Evolutionary conservation across 1,140 invertebrate genomes (phyloP).

Genomic region (Helicoverpa armigera): DNA sequence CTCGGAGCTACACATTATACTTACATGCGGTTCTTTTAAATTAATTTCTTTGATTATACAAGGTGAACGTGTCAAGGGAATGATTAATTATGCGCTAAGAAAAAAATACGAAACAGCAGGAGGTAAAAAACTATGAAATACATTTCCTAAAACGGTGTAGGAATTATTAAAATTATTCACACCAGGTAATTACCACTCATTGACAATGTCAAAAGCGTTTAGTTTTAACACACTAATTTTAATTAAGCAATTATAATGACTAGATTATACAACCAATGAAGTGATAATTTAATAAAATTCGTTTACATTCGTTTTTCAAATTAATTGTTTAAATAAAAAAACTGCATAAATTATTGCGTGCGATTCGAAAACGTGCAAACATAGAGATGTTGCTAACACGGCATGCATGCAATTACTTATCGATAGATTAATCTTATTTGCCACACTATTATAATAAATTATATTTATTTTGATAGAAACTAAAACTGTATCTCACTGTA

Average conservation of each 20-base stretch:
- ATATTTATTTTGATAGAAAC: too few relatives aligned
- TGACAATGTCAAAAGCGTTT: not conserved
- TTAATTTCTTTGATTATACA: not conserved
- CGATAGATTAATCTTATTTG: too few relatives aligned
- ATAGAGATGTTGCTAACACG: too few relatives aligned
- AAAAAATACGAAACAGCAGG: not conserved
- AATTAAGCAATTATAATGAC: not conserved
- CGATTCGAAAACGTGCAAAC: too few relatives aligned
- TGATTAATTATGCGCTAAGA: slow-evolving; percentile 1
- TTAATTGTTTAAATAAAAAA: too few relatives aligned
- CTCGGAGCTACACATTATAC: not conserved
- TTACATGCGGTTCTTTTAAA: not conserved
- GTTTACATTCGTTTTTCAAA: not conserved
- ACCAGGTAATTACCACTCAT: not conserved
- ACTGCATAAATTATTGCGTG: too few relatives aligned
- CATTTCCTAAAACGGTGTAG: not conserved
- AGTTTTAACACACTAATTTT: not conserved
- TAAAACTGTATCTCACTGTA: too few relatives aligned
- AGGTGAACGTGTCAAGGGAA: not conserved
- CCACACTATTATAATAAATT: too few relatives aligned
- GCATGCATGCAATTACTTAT: too few relatives aligned
- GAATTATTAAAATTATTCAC: slow-evolving; percentile 10
- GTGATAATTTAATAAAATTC: not conserved
- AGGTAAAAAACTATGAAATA: not conserved
- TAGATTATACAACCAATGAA: not conserved